Evolutionary conservation across 1,140 invertebrate genomes (phyloP).

Genomic region (Adelges cooleyi): DNA sequence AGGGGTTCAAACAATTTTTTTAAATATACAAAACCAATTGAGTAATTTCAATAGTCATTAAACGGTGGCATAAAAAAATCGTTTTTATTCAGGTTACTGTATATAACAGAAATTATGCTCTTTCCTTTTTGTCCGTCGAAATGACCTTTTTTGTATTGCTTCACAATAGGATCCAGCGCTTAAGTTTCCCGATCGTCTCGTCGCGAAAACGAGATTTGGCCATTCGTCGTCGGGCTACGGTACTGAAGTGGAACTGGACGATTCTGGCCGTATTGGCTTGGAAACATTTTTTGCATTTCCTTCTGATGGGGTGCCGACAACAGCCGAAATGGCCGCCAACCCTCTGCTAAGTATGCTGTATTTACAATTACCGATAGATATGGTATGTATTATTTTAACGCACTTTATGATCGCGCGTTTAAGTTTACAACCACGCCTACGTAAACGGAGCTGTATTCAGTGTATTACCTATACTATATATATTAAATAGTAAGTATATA

Average conservation of each 20-base stretch:
- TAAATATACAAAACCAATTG: no score
- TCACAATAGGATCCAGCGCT: background rate
- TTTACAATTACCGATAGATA: no score
- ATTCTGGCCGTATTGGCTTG: background rate
- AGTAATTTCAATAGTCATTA: no score
- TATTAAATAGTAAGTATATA: no score
- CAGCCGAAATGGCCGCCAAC: background rate
- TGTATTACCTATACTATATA: no score
- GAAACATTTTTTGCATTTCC: background rate
- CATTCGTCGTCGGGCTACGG: background rate
- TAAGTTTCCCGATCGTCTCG: background rate
- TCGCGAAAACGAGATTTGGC: background rate
- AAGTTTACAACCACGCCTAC: conserved; percentile 1
- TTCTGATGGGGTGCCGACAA: background rate
- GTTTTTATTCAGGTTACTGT: no score
- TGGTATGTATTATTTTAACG: background rate
- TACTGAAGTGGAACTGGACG: background rate
- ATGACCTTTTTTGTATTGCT: background rate
- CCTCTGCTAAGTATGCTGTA: conserved; percentile 1
- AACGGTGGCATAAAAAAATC: no score
- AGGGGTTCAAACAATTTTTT: no score
- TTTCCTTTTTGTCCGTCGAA: no score
- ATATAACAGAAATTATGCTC: no score
- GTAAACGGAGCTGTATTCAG: no score
- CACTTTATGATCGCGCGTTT: background rate